Evolutionary conservation across 2,888 invertebrate genomes (phyloP), one percentile per base, ranked within the genome.

Genomic region (Aleiodes alternator): DNA sequence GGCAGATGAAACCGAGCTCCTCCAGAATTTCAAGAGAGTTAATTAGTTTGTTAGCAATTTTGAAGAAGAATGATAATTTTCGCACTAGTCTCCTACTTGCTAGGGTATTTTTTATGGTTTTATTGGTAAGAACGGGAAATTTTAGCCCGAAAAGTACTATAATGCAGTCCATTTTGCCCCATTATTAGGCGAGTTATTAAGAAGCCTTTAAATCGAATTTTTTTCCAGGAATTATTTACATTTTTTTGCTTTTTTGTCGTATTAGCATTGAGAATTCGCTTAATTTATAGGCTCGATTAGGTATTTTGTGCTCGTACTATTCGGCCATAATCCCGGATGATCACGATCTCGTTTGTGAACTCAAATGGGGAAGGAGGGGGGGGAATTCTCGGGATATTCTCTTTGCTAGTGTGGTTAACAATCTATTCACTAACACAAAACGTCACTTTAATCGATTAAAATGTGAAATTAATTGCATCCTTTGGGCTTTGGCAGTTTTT

Each of bases 371-470:
- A 64, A 64, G 23, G 23, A 2, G 23, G 23, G 23, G 23, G 23
- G 23, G 23, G 23, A 3, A 64, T 64, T 64, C 64, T 64, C 48
- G 64, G 34, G 64, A 64, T 64, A 64, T 34, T 61, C 43, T 43
- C 43, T 43, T 43, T 31, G 61, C 38, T 43, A 31, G 31, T 38
- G 1, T 16, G 64, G 64, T 43, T 23, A 64, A 64, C 64, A 38
- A 64, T 64, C 64, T 64, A 14, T 23, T 48, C 48, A 16, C 14
- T 43, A 64, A 64, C 48, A 43, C 43, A 8, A 64, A 43, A 64
- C 16, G 64, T 64, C 64, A 64, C 43, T 64, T 64, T 64, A 43
- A 64, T 64, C 64, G 64, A 64, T 64, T 64, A 64, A 64, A 64
- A 64, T 64, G 64, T 4, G 14, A 64, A 64, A 64, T 64, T 64